Conservation (phyloP, 2,113 vertebrate species). For the Prunella fulvescens region DNA sequence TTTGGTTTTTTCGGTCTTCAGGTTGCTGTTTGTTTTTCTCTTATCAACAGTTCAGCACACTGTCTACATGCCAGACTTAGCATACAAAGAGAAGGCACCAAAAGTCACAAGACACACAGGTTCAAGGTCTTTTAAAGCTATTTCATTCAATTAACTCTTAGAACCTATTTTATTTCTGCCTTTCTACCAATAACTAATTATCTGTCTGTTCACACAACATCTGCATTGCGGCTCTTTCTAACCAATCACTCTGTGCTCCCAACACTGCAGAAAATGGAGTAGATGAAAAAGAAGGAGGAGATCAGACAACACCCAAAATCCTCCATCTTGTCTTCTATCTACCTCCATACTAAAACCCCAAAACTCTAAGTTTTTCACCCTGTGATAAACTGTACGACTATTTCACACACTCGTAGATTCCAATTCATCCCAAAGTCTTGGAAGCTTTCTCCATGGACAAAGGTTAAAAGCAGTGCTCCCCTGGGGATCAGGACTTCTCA, state of each 20-base stretch:
- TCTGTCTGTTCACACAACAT: neutral
- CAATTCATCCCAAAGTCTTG: neutral
- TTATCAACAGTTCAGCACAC: neutral
- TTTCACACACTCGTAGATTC: neutral
- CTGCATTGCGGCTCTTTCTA: neutral
- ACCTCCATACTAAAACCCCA: neutral
- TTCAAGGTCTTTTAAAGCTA: neutral
- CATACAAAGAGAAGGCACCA: neutral
- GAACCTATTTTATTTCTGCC: neutral
- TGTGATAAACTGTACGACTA: neutral
- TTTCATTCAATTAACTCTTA: neutral
- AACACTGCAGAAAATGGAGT: neutral
- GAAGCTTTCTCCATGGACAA: neutral
- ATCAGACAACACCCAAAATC: neutral
- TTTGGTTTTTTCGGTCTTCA: neutral
- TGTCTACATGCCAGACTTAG: neutral
- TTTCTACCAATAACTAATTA: neutral
- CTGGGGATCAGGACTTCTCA: neutral
- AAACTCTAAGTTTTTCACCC: neutral
- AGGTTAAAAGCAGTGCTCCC: neutral
- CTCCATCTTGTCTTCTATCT: neutral
- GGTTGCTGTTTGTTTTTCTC: neutral
- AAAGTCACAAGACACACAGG: neutral
- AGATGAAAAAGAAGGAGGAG: neutral
- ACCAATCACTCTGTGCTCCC: neutral